Base-by-base conservation (phyloP, 2,888 invertebrate species). In the Lycia hirtaria region DNA sequence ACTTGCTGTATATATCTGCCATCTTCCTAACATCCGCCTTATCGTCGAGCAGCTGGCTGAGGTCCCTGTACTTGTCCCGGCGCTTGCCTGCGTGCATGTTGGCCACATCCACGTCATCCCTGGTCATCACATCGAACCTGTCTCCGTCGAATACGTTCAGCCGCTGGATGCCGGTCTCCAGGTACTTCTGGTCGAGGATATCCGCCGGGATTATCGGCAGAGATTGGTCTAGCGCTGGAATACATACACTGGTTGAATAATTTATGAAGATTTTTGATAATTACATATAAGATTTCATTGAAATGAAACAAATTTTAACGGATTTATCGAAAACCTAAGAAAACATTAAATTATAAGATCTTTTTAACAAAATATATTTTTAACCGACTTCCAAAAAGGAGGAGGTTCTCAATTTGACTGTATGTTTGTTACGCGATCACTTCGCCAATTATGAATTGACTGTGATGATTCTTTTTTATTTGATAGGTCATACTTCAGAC, bases 121-220 rank as follows among this genome's bases (percentile, higher is more conserved):
- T 75, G 55, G 93, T 94, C 93, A 96, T 96, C 0, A 96, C 92
- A 78, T 96, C 96, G 81, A 96, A 96, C 75, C 96, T 93, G 76
- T 96, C 96, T 86, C 94, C 94, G 72, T 96, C 96, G 76, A 93
- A 96, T 9, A 97, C 92, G 81, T 96, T 96, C 41, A 93, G 87
- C 41, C 95, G 86, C 40, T 93, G 86, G 7, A 93, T 77, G 14
- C 94, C 94, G 0, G 93, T 94, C 64, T 93, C 89, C 0, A 90
- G 69, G 80, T 83, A 93, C 4, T 92, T 80, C 30, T 80, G 75
- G 72, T 94, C 95, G 56, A 93, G 76, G 0, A 85, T 76, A 73
- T 95, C 95, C 12, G 93, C 92, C 0, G 95, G 95, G 64, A 96
- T 94, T 60, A 94, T 92, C 0, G 94, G 93, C 43, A 95, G 81